Evolutionary conservation across 1,140 invertebrate genomes (phyloP).

Genomic region (Pachypsylla venusta): DNA sequence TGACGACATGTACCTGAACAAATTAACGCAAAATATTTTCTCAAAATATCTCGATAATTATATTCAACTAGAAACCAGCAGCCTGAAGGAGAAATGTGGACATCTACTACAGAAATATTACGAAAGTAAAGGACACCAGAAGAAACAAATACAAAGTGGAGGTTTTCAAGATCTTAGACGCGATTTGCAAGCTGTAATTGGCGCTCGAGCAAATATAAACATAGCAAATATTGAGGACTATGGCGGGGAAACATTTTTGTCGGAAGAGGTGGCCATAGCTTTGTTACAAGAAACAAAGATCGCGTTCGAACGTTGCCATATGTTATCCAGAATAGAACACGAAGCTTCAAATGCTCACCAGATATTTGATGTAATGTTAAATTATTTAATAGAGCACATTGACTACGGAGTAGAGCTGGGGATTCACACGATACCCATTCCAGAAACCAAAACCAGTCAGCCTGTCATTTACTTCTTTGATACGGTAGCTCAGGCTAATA

Average conservation of each 20-base stretch:
- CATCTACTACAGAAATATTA: conserved; percentile 73
- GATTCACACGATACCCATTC: conserved; percentile 75
- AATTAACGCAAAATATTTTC: conserved; percentile 71
- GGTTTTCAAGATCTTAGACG: conserved; percentile 78
- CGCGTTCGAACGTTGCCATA: conserved; percentile 74
- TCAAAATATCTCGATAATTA: conserved; percentile 62
- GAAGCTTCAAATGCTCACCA: conserved; percentile 62
- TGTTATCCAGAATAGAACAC: conserved; percentile 69
- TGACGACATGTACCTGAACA: conserved; percentile 63
- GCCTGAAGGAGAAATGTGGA: conserved; percentile 55
- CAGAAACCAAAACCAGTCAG: conserved; percentile 60
- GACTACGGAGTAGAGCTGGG: conserved; percentile 93
- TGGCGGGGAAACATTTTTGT: conserved; percentile 92
- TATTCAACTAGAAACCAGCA: conserved; percentile 57
- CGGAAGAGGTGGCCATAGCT: conserved; percentile 88
- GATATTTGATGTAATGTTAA: conserved; percentile 74
- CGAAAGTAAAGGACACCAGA: conserved; percentile 85
- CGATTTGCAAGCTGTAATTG: conserved; percentile 86
- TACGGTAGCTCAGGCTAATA: conserved; percentile 85
- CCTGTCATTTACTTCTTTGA: conserved; percentile 88
- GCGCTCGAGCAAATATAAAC: conserved; percentile 78
- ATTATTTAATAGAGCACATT: conserved; percentile 76
- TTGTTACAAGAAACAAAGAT: conserved; percentile 82
- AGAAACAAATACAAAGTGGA: conserved; percentile 62
- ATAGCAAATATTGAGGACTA: conserved; percentile 89